Conservation (phyloP, 2,888 invertebrate genomes). For the Heliconius charithonia region DNA sequence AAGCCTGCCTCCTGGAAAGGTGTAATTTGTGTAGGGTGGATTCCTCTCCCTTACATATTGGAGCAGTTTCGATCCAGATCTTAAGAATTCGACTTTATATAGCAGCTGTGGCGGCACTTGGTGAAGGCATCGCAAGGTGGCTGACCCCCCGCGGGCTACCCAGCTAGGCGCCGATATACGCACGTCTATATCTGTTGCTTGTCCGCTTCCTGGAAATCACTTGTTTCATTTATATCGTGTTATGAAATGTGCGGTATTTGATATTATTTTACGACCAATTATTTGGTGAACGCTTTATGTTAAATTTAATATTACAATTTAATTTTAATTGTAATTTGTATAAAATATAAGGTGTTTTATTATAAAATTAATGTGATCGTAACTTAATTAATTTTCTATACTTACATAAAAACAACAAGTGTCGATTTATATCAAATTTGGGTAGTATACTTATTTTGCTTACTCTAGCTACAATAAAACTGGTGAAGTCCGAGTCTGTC, state of each 20-base stretch:
- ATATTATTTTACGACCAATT: background rate
- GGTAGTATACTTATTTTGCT: too few relatives aligned
- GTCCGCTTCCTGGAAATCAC: constrained; percentile 63
- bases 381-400: too few relatives aligned
- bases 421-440: too few relatives aligned
- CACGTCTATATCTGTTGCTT: constrained; percentile 85
- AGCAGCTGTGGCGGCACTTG: constrained; percentile 89
- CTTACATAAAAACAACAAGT: background rate
- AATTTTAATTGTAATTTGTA: background rate
- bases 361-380: too few relatives aligned
- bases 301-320: background rate
- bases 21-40: constrained; percentile 87
- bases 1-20: constrained; percentile 87
- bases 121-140: constrained; percentile 89
- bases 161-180: constrained; percentile 88
- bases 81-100: constrained; percentile 87
- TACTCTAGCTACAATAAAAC: too few relatives aligned
- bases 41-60: constrained; percentile 90
- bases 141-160: constrained; percentile 89
- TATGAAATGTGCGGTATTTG: background rate
- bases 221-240: constrained; percentile 2
- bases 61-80: constrained; percentile 86
- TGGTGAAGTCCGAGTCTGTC: too few relatives aligned
- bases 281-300: background rate
- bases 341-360: background rate